phyloP scores from a whole-genome alignment of 2,797 vertebrate species.

The Danio aesculapii region DNA sequence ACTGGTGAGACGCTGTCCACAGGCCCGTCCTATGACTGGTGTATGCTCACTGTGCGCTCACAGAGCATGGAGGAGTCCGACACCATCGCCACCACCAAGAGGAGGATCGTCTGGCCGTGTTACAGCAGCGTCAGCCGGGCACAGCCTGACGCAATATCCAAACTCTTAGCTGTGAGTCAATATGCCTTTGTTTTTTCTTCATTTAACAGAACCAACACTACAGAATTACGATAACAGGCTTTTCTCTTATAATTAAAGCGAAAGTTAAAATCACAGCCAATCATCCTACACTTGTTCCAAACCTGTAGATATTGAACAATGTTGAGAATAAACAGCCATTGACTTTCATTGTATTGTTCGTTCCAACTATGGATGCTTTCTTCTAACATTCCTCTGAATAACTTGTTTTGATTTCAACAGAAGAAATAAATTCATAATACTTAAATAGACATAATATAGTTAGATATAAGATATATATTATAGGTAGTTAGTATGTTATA shows the following conservation, averaged over 20 bases:
- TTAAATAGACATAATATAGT: too few species aligned
- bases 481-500: too few species aligned
- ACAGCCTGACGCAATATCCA: constrained; percentile 93
- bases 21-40: constrained; percentile 95
- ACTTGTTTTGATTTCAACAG: too few species aligned
- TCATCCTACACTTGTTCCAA: background rate
- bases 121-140: constrained; percentile 88
- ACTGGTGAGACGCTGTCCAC: constrained; percentile 92
- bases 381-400: too few species aligned
- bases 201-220: background rate
- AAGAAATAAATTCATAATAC: too few species aligned
- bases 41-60: constrained; percentile 79
- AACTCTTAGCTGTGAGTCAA: constrained; percentile 88
- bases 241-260: background rate
- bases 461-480: too few species aligned
- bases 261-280: background rate
- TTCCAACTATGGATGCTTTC: too few species aligned
- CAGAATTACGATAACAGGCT: background rate
- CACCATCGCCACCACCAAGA: constrained; percentile 80
- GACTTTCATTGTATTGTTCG: background rate
- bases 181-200: background rate
- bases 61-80: constrained; percentile 80
- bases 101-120: constrained; percentile 96
- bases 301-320: too few species aligned
- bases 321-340: too few species aligned